Conservation (phyloP, 1,140 invertebrate species). For the Homalodisca vitripennis region DNA sequence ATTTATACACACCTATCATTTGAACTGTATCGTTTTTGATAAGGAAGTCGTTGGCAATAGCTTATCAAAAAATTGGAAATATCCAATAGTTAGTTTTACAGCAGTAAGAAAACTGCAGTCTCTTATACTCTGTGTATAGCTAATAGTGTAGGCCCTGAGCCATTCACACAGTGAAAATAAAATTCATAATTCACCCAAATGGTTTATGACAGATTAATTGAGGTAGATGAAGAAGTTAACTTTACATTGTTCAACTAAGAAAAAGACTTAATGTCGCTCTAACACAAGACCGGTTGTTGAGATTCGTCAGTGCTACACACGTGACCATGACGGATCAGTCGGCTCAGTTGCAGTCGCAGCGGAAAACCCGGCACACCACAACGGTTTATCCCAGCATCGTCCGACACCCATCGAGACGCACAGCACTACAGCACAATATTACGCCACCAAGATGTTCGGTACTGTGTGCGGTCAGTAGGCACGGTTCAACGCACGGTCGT, state of each 20-base stretch:
- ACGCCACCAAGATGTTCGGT: not conserved
- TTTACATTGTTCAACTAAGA: not conserved
- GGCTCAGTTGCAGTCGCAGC: not conserved
- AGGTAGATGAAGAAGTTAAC: not conserved
- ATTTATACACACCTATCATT: not conserved
- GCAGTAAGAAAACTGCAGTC: not conserved
- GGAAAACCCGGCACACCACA: not conserved
- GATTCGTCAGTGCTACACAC: not conserved
- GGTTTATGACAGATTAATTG: conserved; percentile 8
- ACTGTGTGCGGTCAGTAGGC: not conserved
- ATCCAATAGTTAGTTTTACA: not conserved
- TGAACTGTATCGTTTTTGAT: not conserved
- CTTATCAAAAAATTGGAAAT: not conserved
- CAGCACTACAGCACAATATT: not conserved
- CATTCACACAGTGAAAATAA: not conserved
- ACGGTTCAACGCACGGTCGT: not conserved
- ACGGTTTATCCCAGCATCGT: not conserved
- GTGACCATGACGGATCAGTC: not conserved
- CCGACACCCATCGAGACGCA: not conserved
- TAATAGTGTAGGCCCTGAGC: not conserved
- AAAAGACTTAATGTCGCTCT: not conserved
- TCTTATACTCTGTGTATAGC: not conserved
- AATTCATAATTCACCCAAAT: not conserved
- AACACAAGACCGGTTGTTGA: not conserved
- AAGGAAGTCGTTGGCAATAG: not conserved